Evolutionary conservation across 2,888 invertebrate genomes (phyloP).

Genomic region (Liopterus haemorrhoidalis): DNA sequence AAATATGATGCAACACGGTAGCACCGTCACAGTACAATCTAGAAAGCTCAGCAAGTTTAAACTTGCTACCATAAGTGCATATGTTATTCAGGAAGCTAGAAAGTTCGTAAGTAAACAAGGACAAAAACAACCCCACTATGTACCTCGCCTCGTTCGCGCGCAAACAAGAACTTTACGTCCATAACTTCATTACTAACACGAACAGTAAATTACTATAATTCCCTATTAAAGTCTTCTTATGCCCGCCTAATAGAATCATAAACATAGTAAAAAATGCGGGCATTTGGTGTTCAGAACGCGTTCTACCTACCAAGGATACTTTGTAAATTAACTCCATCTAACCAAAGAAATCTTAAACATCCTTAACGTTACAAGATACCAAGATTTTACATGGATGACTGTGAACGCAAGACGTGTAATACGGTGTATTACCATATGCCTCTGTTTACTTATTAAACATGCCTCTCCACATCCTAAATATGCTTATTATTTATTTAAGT

Average conservation of each 20-base stretch:
- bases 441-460: conserved; percentile 37
- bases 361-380: background rate
- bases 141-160: no score
- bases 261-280: conserved; percentile 36
- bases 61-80: no score
- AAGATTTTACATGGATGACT: conserved; percentile 16
- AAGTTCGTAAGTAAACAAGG: no score
- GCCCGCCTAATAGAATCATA: conserved; percentile 41
- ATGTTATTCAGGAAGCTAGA: no score
- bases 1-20: no score
- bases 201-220: conserved; percentile 43
- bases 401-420: conserved; percentile 31
- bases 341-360: background rate
- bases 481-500: conserved; percentile 42
- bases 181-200: conserved; percentile 43
- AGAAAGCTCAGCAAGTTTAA: no score
- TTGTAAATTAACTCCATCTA: conserved; percentile 16
- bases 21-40: no score
- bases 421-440: conserved; percentile 31
- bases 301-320: conserved; percentile 10
- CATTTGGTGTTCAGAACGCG: conserved; percentile 4
- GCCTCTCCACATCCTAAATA: conserved; percentile 41
- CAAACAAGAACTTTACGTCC: no score
- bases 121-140: no score
- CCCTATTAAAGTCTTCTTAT: conserved; percentile 41